Evolutionary conservation across 1,140 invertebrate species (phyloP), one percentile per base, ranked within the genome.

Genomic region (Caenorhabditis briggsae): DNA sequence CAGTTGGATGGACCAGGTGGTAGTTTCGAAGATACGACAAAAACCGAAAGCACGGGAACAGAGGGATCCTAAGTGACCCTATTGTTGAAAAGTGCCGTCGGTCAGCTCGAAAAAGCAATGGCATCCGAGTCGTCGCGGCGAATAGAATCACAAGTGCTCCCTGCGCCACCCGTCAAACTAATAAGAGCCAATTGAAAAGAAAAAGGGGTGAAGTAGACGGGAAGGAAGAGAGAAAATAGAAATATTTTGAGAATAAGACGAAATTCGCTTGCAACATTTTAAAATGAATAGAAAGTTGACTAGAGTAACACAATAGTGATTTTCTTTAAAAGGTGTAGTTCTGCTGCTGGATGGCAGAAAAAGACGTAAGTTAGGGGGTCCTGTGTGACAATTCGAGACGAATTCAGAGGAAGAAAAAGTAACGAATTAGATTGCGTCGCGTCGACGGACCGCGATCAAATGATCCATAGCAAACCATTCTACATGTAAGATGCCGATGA

Each of bases 41-140:
- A 61, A 61, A 61, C 50, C 12, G 33, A 23, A 9, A 33, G 33
- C 33, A 33, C 33, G 3, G 33, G 33, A 33, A 33, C 1, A 33
- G 33, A 33, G n/a, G 23, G 46, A 78, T 48, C 70, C 70, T 78
- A 78, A 78, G 70, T 78, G 70, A 78, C 70, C 70, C 46, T 78
- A 78, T 78, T 78, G 70, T 78, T 50, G 70, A 78, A 78, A 78
- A 78, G 70, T 78, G 70, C 70, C 70, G 70, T 78, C 70, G 70
- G 70, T 78, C 46, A 78, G 64, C 64, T 70, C 64, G 64, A 70
- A 78, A 78, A 78, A 78, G 70, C 43, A 78, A 78, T 78, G 70
- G 70, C 70, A 78, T 78, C 46, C 70, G 33, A 33, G 33, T 33
- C 33, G 33, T 33, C 16, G 70, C 70, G 70, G 70, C 70, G 33